Base-by-base conservation (phyloP, 2,888 invertebrate genomes). In the Eucriotettix oculatus region DNA sequence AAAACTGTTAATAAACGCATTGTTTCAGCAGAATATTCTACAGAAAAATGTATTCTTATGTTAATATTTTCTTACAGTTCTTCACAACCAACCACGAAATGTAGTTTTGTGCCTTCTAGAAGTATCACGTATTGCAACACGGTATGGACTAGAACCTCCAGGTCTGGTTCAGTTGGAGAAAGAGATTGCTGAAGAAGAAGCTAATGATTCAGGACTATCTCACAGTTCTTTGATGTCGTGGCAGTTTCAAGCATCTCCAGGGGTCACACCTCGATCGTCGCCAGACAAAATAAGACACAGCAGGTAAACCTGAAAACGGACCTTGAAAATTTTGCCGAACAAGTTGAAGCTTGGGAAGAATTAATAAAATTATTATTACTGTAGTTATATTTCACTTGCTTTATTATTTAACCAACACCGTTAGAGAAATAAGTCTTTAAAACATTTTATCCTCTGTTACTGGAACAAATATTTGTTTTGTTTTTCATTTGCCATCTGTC, bases 71-170 rank as follows among this genome's bases (percentile, higher is more conserved):
- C 60, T 69, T 71, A 17, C 71, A 86, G 91, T 92, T 60, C 76
- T 90, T 43, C 90, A 91, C 72, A 86, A 85, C 67, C 87, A 89
- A 69, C 89, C 90, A 40, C 80, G 90, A 1, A 87, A 88, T 69
- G 90, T 93, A 58, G 84, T 92, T 64, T 78, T 91, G 54, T 92
- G 90, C 71, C 78, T 93, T 54, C 76, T 92, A 74, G 92, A 92
- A 72, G 85, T 92, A 65, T 88, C 90, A 1, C 80, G 92, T 61
- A 76, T 91, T 60, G 90, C 90, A 9, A 63, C 65, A 44, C 80
- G 81, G 69, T 88, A 80, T 74, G 84, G 84, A 54, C 76, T 92
- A 65, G 91, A 91, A 72, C 90, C 91, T 1, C 90, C 91, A 0
- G 82, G 82, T 41, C 77, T 92, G 62, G 87, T 93, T 61, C 85